Evolutionary conservation across 2,113 vertebrate species (phyloP).

Genomic region (Chionodraco myersi): DNA sequence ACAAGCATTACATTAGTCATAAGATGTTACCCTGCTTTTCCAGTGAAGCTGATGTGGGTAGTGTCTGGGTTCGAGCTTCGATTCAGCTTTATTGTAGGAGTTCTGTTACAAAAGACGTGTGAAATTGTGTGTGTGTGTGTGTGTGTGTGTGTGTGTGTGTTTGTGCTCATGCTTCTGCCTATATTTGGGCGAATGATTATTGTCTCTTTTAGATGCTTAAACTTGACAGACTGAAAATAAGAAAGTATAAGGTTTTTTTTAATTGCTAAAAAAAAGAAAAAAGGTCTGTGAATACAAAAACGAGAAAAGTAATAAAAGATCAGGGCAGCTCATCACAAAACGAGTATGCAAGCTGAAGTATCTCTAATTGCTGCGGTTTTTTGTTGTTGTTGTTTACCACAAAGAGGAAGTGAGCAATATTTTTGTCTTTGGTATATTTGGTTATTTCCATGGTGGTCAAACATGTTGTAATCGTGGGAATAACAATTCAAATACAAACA

Average conservation of each 20-base stretch:
- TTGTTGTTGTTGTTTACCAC: not conserved
- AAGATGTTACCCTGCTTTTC: not conserved
- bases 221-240: not conserved
- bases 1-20: not conserved
- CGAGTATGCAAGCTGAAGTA: not conserved
- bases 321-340: not conserved
- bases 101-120: not conserved
- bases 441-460: slow-evolving; percentile 64
- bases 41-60: slow-evolving; percentile 10
- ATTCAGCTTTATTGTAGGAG: not conserved
- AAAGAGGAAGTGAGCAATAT: slow-evolving; percentile 36
- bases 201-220: not conserved
- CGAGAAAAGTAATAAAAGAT: slow-evolving; percentile 1
- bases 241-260: not conserved
- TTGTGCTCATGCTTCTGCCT: not conserved
- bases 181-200: not conserved
- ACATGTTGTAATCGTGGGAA: not conserved
- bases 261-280: not conserved
- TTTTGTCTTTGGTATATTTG: slow-evolving; percentile 33
- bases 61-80: not conserved
- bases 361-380: not conserved
- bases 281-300: not conserved
- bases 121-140: not conserved
- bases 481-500: not conserved
- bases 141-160: not conserved